Evolutionary conservation across 2,797 vertebrate species (phyloP).

Genomic region (Falco novaeseelandiae): DNA sequence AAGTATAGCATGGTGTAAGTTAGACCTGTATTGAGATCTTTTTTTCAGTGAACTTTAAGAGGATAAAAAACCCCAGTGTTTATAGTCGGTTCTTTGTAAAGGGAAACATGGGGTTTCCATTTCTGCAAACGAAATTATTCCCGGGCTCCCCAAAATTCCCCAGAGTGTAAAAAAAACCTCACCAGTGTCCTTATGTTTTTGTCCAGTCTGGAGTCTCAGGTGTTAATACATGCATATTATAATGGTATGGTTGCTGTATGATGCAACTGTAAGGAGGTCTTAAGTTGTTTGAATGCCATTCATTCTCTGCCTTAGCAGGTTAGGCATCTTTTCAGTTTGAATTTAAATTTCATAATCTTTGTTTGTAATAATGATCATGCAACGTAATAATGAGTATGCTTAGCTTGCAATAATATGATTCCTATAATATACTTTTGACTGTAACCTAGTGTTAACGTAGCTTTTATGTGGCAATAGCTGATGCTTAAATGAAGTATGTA

Average conservation of each 20-base stretch:
- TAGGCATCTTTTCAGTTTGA: neutral
- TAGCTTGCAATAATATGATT: neutral
- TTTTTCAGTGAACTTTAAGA: neutral
- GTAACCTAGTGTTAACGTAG: neutral
- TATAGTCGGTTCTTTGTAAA: neutral
- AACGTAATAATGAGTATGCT: neutral
- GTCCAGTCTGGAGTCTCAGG: neutral
- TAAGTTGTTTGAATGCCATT: neutral
- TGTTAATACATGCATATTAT: neutral
- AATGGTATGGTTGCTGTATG: neutral
- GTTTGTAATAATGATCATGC: neutral
- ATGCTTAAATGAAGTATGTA: neutral
- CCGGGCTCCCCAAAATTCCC: neutral
- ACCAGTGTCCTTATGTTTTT: neutral
- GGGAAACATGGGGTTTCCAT: neutral
- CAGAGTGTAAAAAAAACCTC: neutral
- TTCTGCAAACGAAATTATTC: neutral
- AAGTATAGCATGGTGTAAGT: neutral
- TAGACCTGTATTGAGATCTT: neutral
- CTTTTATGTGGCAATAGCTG: constrained; percentile 6
- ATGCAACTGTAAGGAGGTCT: neutral
- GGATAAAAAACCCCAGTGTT: neutral
- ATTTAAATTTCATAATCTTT: neutral
- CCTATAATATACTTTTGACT: neutral
- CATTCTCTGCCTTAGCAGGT: neutral